A percentile compares a stretch with the other conserved stretches of the same genome.
These are phyloP conservation scores for Ormyrus nitidulus DNA, from an alignment of 2,888 invertebrate species.

Conservation along the genomic window DNA sequence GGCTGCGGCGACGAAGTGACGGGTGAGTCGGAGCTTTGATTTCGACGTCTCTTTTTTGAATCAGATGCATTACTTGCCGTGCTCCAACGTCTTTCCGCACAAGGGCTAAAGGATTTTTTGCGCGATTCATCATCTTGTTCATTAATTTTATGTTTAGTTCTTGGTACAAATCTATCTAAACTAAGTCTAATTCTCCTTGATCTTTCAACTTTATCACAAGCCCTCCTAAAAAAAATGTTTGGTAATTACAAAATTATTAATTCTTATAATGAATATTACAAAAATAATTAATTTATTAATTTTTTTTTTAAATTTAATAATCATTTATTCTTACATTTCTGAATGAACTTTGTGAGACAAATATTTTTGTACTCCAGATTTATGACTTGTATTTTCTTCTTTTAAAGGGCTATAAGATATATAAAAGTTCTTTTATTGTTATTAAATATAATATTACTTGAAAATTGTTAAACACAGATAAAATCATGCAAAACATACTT, in stretches of 20 bases:
- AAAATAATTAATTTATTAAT: background rate
- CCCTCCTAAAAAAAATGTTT: slow-evolving; percentile 59
- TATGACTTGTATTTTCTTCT: slow-evolving; percentile 64
- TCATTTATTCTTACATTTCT: slow-evolving; percentile 64
- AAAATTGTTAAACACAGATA: slow-evolving; percentile 44
- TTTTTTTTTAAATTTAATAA: slow-evolving; percentile 25
- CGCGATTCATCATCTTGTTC: slow-evolving; percentile 62
- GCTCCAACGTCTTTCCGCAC: slow-evolving; percentile 78
- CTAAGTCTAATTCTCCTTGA: slow-evolving; percentile 70
- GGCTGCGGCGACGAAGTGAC: slow-evolving; percentile 60
- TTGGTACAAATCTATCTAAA: slow-evolving; percentile 69
- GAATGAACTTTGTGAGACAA: slow-evolving; percentile 62
- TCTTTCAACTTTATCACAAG: slow-evolving; percentile 67
- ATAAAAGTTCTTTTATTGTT: slow-evolving; percentile 33
- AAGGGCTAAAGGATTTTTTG: slow-evolving; percentile 63
- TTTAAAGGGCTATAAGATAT: slow-evolving; percentile 62
- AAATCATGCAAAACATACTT: slow-evolving; percentile 77
- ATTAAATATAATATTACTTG: slow-evolving; percentile 2
- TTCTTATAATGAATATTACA: slow-evolving; percentile 8
- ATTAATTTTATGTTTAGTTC: slow-evolving; percentile 65
- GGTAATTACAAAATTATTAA: slow-evolving; percentile 15
- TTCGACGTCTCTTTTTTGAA: slow-evolving; percentile 63
- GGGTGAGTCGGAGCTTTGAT: slow-evolving; percentile 59
- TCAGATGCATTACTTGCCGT: slow-evolving; percentile 75
- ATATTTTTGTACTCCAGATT: slow-evolving; percentile 65